phyloP scores from a whole-genome alignment of 64 coral and sea anemone species.

The Montipora foliosa region DNA sequence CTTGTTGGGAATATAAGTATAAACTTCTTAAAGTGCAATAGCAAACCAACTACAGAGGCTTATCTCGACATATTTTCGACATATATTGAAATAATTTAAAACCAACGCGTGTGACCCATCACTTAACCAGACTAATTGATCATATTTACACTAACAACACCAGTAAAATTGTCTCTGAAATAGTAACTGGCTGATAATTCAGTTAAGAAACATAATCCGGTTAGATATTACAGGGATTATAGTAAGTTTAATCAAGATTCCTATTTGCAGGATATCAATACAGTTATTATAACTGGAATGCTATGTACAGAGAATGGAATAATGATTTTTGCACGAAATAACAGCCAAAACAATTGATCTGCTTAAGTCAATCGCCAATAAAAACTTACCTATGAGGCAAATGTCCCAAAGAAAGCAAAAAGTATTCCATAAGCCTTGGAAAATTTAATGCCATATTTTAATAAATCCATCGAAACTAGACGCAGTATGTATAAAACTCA shows the following conservation, averaged over 20 bases:
- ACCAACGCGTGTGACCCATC: too few relatives aligned
- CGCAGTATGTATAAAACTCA: too few relatives aligned
- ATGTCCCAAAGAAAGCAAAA: background rate
- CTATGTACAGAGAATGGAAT: background rate
- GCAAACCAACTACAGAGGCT: too few relatives aligned
- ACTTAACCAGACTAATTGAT: background rate
- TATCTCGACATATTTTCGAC: too few relatives aligned
- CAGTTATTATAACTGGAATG: constrained; percentile 1
- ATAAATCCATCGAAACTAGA: too few relatives aligned
- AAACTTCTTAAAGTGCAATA: too few relatives aligned
- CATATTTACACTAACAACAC: background rate
- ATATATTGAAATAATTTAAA: too few relatives aligned
- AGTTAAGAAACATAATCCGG: too few relatives aligned
- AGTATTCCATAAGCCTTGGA: background rate
- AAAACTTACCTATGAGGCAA: too few relatives aligned
- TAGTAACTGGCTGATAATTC: background rate
- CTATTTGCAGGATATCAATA: background rate
- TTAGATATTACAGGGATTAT: too few relatives aligned
- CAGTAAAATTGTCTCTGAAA: background rate
- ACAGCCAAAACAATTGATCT: background rate
- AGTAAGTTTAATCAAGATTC: background rate
- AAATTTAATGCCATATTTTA: too few relatives aligned
- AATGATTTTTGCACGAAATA: background rate
- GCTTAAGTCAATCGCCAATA: background rate
- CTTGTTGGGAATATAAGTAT: too few relatives aligned